Percentiles rank a stretch among this genome's conserved stretches.
Evolutionary conservation across 64 coral and sea anemone species (phyloP).

Genomic region (Trachythela sp.): DNA sequence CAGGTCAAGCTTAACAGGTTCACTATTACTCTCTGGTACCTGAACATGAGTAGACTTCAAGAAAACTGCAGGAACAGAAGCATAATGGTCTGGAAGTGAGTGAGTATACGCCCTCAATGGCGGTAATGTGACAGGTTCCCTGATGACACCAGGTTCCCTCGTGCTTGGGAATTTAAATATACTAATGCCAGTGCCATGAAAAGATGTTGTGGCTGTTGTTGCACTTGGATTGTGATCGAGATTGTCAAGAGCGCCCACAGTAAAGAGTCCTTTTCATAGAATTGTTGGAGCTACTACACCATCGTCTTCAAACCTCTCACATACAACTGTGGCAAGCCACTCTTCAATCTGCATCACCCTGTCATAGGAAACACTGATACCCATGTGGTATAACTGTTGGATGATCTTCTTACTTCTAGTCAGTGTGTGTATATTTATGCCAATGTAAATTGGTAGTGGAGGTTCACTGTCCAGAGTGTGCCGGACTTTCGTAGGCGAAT

Average conservation of each 20-base stretch:
- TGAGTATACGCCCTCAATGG: neutral
- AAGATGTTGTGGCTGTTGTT: conserved; percentile 39
- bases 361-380: conserved; percentile 49
- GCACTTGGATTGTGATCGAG: conserved; percentile 60
- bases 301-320: conserved; percentile 25
- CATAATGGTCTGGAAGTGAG: conserved; percentile 34
- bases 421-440: conserved; percentile 17
- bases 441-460: conserved; percentile 57
- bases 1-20: neutral
- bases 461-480: conserved; percentile 21
- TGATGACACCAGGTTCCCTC: conserved; percentile 22
- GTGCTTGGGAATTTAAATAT: conserved; percentile 54
- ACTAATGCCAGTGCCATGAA: conserved; percentile 70
- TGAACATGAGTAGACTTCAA: conserved; percentile 24
- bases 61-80: conserved; percentile 17
- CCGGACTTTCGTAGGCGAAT: conserved; percentile 25
- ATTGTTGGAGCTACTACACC: conserved; percentile 44
- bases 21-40: conserved; percentile 16
- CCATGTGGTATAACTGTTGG: conserved; percentile 54
- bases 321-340: neutral
- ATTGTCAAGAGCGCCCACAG: conserved; percentile 49
- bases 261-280: conserved; percentile 55
- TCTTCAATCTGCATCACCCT: conserved; percentile 55
- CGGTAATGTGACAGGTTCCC: conserved; percentile 1
- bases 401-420: conserved; percentile 46